phyloP scores from a whole-genome alignment of 2,888 invertebrate genomes.

The Leptinotarsa tumamoca region DNA sequence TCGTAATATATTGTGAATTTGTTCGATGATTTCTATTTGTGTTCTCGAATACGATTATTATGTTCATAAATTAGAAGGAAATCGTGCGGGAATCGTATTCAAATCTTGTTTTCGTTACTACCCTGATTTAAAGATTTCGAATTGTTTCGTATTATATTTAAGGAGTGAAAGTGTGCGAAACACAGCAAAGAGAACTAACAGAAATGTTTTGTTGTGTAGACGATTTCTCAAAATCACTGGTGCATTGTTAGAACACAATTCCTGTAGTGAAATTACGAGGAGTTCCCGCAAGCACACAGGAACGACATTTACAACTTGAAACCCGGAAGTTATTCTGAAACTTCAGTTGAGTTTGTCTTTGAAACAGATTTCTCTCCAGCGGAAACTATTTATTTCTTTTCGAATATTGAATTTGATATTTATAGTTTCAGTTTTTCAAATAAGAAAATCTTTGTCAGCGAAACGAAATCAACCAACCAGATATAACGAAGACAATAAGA shows the following conservation, averaged over 20 bases:
- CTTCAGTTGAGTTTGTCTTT: slow-evolving; percentile 38
- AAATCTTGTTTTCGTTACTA: background rate
- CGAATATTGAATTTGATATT: too few relatives aligned
- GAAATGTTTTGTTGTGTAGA: slow-evolving; percentile 54
- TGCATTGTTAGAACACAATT: slow-evolving; percentile 56
- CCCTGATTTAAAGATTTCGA: background rate
- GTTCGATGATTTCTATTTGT: too few relatives aligned
- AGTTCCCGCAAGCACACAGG: slow-evolving; percentile 45
- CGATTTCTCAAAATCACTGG: slow-evolving; percentile 58
- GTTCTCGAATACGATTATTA: too few relatives aligned
- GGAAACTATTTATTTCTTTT: background rate
- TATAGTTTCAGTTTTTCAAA: too few relatives aligned
- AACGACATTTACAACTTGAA: slow-evolving; percentile 27
- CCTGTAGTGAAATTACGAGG: slow-evolving; percentile 49
- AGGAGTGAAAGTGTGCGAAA: background rate
- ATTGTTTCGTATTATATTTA: background rate
- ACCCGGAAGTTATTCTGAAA: background rate
- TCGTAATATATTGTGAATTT: too few relatives aligned
- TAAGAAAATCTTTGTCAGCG: too few relatives aligned
- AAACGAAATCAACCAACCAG: too few relatives aligned
- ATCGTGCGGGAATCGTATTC: background rate
- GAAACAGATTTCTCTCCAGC: background rate
- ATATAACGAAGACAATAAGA: too few relatives aligned
- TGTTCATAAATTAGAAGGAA: background rate
- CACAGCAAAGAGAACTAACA: slow-evolving; percentile 41